Evolutionary conservation across 1,140 invertebrate species (phyloP).

Genomic region (Scaptomyza graminum): DNA sequence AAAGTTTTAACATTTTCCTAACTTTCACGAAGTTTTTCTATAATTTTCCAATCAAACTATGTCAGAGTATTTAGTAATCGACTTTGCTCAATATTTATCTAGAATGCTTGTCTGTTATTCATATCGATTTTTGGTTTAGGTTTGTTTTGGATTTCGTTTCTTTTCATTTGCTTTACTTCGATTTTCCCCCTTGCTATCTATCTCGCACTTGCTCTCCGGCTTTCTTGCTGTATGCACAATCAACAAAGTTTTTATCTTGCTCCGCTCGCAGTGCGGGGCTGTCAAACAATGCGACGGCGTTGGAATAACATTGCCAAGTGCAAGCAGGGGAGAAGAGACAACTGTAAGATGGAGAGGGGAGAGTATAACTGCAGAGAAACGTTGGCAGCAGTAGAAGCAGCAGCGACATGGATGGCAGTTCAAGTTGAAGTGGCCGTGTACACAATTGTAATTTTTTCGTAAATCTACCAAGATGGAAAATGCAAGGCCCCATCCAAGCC

Average conservation of each 20-base stretch:
- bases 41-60: constrained; percentile 20
- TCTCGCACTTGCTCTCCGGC: neutral
- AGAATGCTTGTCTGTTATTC: constrained; percentile 57
- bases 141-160: constrained; percentile 52
- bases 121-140: constrained; percentile 72
- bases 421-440: constrained; percentile 73
- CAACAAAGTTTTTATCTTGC: constrained; percentile 52
- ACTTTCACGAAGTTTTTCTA: neutral
- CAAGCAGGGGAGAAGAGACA: constrained; percentile 24
- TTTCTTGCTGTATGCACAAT: constrained; percentile 14
- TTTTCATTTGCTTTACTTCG: constrained; percentile 38
- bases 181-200: constrained; percentile 23
- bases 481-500: constrained; percentile 12
- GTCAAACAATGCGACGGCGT: constrained; percentile 75
- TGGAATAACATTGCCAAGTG: constrained; percentile 76
- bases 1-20: neutral
- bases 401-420: constrained; percentile 55
- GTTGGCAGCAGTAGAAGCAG: constrained; percentile 26
- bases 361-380: constrained; percentile 14
- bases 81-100: constrained; percentile 16
- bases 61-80: constrained; percentile 44
- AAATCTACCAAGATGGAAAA: constrained; percentile 58
- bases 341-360: neutral
- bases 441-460: constrained; percentile 75
- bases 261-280: constrained; percentile 33